Conservation (phyloP, 2,888 invertebrate species). For the Clostera curtula region DNA sequence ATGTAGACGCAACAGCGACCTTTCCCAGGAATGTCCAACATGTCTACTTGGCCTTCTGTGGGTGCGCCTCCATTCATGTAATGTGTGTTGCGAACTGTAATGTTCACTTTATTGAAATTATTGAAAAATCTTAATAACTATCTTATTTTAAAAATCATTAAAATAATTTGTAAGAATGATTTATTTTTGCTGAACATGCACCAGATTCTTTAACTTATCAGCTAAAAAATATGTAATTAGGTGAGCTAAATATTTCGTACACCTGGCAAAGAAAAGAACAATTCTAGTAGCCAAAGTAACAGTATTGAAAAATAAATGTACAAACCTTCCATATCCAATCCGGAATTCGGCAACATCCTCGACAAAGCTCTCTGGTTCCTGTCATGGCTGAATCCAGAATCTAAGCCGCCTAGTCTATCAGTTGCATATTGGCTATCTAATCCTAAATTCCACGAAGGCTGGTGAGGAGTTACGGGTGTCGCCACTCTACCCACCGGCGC, state of each 20-base stretch:
- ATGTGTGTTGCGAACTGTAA: conserved; percentile 65
- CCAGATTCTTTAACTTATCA: too few species aligned
- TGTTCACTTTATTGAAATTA: conserved; percentile 11
- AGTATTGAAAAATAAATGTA: conserved; percentile 12
- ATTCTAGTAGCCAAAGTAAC: too few species aligned
- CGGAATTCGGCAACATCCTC: conserved; percentile 65
- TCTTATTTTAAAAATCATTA: too few species aligned
- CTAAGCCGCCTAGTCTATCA: conserved; percentile 73
- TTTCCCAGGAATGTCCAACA: conserved; percentile 95
- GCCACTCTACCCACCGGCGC: conserved; percentile 69
- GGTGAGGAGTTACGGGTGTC: conserved; percentile 79
- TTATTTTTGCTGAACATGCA: too few species aligned
- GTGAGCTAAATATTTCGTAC: not conserved
- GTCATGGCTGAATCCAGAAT: conserved; percentile 74
- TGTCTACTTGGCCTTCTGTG: conserved; percentile 88
- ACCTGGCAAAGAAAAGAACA: conserved; percentile 3
- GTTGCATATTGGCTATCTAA: conserved; percentile 76
- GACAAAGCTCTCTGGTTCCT: conserved; percentile 74
- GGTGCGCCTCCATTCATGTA: conserved; percentile 74
- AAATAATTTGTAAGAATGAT: too few species aligned
- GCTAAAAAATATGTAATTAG: too few species aligned
- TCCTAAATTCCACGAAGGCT: conserved; percentile 74
- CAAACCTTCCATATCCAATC: conserved; percentile 66
- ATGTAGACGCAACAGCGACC: conserved; percentile 95
- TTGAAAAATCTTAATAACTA: conserved; percentile 8